Percentiles rank a stretch among this genome's conserved stretches.
Evolutionary conservation across 2,113 vertebrate genomes (phyloP).

Genomic region (Dipodomys merriami): DNA sequence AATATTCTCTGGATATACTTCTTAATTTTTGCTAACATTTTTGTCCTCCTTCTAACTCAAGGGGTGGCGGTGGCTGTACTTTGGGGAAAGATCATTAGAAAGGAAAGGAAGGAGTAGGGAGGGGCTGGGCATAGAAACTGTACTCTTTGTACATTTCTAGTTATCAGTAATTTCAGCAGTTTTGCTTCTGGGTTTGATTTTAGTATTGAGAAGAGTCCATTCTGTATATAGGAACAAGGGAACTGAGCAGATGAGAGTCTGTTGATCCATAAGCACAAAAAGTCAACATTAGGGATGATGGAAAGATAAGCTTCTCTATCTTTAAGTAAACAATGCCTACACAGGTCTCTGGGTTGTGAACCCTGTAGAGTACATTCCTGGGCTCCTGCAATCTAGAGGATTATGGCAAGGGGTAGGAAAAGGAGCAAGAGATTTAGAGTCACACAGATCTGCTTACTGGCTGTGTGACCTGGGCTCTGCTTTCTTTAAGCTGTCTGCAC

Average conservation of each 20-base stretch:
- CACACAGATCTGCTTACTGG: slow-evolving; percentile 68
- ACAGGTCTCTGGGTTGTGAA: not conserved
- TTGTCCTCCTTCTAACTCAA: not conserved
- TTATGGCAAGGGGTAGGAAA: slow-evolving; percentile 8
- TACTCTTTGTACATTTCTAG: slow-evolving; percentile 10
- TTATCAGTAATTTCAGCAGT: not conserved
- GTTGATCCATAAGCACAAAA: not conserved
- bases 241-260: not conserved
- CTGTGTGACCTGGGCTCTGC: slow-evolving; percentile 53
- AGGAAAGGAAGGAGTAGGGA: not conserved
- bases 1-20: not conserved
- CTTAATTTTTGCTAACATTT: slow-evolving; percentile 10
- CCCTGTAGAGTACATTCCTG: not conserved
- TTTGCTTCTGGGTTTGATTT: not conserved
- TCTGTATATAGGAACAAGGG: not conserved
- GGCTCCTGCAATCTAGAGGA: slow-evolving; percentile 6
- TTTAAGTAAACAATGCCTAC: not conserved
- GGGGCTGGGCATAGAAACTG: not conserved
- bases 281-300: not conserved
- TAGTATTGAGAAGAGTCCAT: not conserved
- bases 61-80: not conserved
- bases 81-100: not conserved
- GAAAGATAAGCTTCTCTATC: not conserved
- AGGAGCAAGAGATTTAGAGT: slow-evolving; percentile 61
- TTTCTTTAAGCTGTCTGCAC: slow-evolving; percentile 31